Conservation (phyloP, 2,888 invertebrate species). For the Chydorus sphaericus region DNA sequence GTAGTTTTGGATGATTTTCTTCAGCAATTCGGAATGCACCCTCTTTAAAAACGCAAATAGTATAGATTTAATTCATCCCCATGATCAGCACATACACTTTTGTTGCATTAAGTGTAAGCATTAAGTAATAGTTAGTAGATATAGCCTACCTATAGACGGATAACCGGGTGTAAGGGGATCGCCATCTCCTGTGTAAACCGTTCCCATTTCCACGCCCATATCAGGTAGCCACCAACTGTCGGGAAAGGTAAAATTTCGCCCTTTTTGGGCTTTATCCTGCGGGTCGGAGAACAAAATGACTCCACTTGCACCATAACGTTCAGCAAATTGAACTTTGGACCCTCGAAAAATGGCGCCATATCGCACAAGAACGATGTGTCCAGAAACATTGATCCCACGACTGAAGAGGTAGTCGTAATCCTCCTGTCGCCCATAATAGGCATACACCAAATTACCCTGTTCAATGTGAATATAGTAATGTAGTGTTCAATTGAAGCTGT, state of each 20-base stretch:
- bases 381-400: slow-evolving; percentile 26
- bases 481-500: neutral
- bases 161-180: slow-evolving; percentile 36
- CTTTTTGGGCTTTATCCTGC: slow-evolving; percentile 19
- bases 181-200: slow-evolving; percentile 27
- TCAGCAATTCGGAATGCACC: slow-evolving; percentile 22
- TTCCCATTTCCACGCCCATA: slow-evolving; percentile 34
- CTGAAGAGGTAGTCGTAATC: slow-evolving; percentile 28
- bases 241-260: slow-evolving; percentile 21
- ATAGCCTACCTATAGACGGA: slow-evolving; percentile 32
- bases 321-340: slow-evolving; percentile 29
- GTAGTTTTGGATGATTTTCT: slow-evolving; percentile 23
- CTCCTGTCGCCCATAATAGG: slow-evolving; percentile 31
- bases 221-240: slow-evolving; percentile 32
- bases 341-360: slow-evolving; percentile 35
- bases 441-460: slow-evolving; percentile 25
- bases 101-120: neutral
- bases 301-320: slow-evolving; percentile 28
- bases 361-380: slow-evolving; percentile 34
- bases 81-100: neutral
- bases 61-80: too few species aligned
- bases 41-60: slow-evolving; percentile 18
- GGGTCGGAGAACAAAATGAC: slow-evolving; percentile 32
- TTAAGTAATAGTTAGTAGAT: too few species aligned
- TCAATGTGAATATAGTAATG: neutral